phyloP scores from a whole-genome alignment of 2,113 vertebrate species.

The Amazona guildingii region DNA sequence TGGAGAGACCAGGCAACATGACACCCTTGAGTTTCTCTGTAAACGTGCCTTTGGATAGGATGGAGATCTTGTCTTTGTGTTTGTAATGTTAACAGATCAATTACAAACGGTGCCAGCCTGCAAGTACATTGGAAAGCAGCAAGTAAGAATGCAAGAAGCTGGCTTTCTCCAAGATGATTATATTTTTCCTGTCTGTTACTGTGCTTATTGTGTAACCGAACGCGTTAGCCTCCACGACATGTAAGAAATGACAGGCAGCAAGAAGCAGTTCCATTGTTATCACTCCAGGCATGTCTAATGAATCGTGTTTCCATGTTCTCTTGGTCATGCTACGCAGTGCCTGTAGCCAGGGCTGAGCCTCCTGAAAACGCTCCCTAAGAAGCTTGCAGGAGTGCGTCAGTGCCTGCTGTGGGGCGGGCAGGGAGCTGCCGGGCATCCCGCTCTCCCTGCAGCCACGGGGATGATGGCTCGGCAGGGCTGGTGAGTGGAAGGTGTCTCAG shows the following conservation, averaged over 20 bases:
- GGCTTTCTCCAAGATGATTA: conserved; percentile 38
- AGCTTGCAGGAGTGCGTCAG: conserved; percentile 9
- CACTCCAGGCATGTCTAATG: conserved; percentile 59
- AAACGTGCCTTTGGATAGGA: rapidly evolving
- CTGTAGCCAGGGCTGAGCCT: conserved; percentile 50
- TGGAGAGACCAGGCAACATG: neutral
- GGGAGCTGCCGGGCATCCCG: conserved; percentile 12
- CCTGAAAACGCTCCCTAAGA: conserved; percentile 49
- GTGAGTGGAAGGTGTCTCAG: neutral
- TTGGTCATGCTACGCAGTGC: conserved; percentile 45
- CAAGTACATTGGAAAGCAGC: neutral
- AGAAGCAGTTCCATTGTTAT: conserved; percentile 19
- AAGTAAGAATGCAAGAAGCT: neutral
- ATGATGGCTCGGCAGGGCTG: neutral
- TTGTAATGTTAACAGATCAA: neutral
- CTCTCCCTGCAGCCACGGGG: conserved; percentile 32
- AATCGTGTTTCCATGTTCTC: conserved; percentile 55
- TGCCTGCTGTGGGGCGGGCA: neutral
- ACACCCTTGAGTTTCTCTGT: neutral
- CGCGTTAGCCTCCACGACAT: conserved; percentile 17
- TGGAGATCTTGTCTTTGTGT: neutral
- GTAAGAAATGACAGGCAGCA: conserved; percentile 51
- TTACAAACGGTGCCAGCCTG: neutral
- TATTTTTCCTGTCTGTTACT: conserved; percentile 2
- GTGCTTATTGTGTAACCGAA: conserved; percentile 52